Base-by-base conservation (phyloP, 2,888 invertebrate species). In the Drosophila meridiana region DNA sequence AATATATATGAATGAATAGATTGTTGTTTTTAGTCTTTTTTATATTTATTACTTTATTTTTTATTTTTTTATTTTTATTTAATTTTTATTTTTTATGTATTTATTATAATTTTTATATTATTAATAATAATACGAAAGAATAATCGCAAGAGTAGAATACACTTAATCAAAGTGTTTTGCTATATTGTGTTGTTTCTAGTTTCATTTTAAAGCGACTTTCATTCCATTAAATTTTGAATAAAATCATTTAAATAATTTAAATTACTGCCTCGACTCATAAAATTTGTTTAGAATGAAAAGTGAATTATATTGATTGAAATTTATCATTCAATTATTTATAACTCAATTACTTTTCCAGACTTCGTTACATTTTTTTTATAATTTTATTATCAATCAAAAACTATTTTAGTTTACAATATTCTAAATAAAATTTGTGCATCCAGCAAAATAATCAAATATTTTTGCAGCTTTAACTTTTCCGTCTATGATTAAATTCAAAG, bases 401-500 rank as follows among this genome's bases (percentile, higher is more conserved):
- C 13, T 28, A 28, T 47, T 7, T n/a, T 14, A 3, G 2, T 13
- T 28, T 28, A 14, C 6, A 3, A 9, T 32, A 1, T n/a, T 20
- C 0, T 13, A 52, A 20, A 36, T 14, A 14, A 11, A 3, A 53
- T 26, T 53, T 34, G 20, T 13, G 53, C 53, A 52, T 3, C 11
- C n/a, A 20, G 52, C 9, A 13, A 3, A 34, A 20, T 52, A 34
- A 34, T 11, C 34, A 52, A 20, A 34, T 34, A 34, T 20, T n/a
- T 32, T 8, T 9, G 30, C 2, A n/a, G 20, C 34, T 36, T 52
- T 7, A 34, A 52, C 34, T 36, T 36, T 11, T 26, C 36, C 7
- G 11, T 34, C 32, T 32, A 1, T 9, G 20, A 20, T 20, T 20
- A 34, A 52, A 11, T 52, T 52, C 3, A 11, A 64, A 72, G 64